Base-by-base conservation (phyloP, 2,113 vertebrate genomes). In the Crotophaga sulcirostris region DNA sequence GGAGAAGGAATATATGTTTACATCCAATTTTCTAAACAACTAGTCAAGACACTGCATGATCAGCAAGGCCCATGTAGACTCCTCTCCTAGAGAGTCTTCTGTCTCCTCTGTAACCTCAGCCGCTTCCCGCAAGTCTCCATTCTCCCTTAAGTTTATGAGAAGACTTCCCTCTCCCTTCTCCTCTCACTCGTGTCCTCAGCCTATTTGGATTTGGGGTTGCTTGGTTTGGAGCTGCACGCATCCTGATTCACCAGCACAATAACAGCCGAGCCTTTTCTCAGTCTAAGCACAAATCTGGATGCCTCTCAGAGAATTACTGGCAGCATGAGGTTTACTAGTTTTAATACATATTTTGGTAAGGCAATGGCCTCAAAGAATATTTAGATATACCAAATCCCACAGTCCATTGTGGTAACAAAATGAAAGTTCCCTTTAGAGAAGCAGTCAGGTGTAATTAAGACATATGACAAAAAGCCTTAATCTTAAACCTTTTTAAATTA, bases 401-500 rank as follows among this genome's bases (percentile, higher is more conserved):
- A 78, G 72, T n/a, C 70, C 63, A 52, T 15, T 67, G 19, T 40
- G n/a, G 55, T 55, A 80, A 84, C 10, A n/a, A 80, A 89, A 67
- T 36, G 25, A 84, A 89, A 52, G 25, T 60, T 74, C 34, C 68
- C 80, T 88, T 82, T 54, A 76, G 58, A 87, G 73, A 91, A 92
- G 73, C n/a, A 54, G 69, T 45, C 63, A 80, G 60, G 38, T 82
- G 62, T 26, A 84, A 51, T 60, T 89, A 92, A 86, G 56, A 81
- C 82, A 92, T 10, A 11, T 70, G 90, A 77, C 66, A 93, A 87
- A 94, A 92, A 74, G 76, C 52, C 64, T 94, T 96, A 90, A 95
- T 95, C 89, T 68, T 95, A 96, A 97, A 90, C 38, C 86, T 66
- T 89, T 93, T 94, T 78, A 89, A 96, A 96, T 94, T 78, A 87